These are phyloP conservation scores for Odontamblyopus lacepedii DNA, from an alignment of 2,797 vertebrate genomes.

Conservation along the genomic window DNA sequence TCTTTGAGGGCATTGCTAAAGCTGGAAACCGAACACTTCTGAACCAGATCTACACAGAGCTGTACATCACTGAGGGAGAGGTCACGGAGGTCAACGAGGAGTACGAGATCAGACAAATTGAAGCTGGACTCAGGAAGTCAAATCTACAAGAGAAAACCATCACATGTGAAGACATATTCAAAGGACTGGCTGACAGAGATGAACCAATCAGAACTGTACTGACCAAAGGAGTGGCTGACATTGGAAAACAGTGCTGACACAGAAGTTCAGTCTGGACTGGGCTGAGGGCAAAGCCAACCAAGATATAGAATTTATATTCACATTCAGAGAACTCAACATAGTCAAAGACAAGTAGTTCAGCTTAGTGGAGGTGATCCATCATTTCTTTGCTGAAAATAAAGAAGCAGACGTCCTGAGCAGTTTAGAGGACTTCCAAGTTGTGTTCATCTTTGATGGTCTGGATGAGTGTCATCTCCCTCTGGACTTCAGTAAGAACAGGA, in stretches of 20 bases:
- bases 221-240: conserved; percentile 44
- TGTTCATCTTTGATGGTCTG: conserved; percentile 35
- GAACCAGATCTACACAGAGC: conserved; percentile 43
- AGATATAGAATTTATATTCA: conserved; percentile 31
- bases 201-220: conserved; percentile 30
- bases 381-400: conserved; percentile 32
- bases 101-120: conserved; percentile 31
- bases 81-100: conserved; percentile 11
- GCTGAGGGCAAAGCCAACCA: conserved; percentile 34
- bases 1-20: conserved; percentile 35
- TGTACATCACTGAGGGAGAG: conserved; percentile 26
- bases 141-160: conserved; percentile 11
- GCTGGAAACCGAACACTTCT: conserved; percentile 23
- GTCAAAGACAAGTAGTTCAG: conserved; percentile 26
- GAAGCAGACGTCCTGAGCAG: conserved; percentile 29
- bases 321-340: conserved; percentile 43
- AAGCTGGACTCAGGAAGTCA: conserved; percentile 9
- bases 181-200: conserved; percentile 11
- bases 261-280: conserved; percentile 54
- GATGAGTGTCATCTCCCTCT: conserved; percentile 17
- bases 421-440: conserved; percentile 34
- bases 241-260: conserved; percentile 37
- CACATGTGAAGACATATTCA: conserved; percentile 29
- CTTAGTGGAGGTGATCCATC: conserved; percentile 44
- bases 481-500: neutral